These are phyloP conservation scores for Pseudocheirus occidentalis DNA, from an alignment of 2,797 vertebrate genomes.

Conservation along the genomic window DNA sequence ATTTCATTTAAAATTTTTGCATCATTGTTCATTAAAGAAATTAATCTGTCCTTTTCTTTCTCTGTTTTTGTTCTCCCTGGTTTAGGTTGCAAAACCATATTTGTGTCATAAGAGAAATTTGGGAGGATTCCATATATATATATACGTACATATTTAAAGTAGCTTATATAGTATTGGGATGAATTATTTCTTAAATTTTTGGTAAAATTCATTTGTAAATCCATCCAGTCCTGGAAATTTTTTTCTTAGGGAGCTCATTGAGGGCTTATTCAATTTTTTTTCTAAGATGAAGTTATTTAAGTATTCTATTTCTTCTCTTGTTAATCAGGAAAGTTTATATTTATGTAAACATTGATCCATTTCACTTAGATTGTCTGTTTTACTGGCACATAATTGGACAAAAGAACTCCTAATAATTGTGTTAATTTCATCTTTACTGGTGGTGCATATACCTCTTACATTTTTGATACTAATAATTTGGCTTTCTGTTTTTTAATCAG, in stretches of 20 bases:
- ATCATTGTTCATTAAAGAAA: neutral
- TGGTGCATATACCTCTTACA: neutral
- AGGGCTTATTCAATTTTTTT: neutral
- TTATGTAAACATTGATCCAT: neutral
- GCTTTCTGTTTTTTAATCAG: neutral
- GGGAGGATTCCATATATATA: neutral
- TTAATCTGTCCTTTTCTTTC: neutral
- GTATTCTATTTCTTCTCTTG: neutral
- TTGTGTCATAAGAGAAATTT: neutral
- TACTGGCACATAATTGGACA: neutral
- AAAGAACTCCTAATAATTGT: neutral
- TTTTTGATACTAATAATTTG: neutral
- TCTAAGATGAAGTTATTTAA: neutral
- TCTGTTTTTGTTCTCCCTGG: neutral
- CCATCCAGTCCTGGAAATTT: neutral
- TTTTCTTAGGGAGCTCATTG: neutral
- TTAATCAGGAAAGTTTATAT: neutral
- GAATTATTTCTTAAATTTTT: neutral
- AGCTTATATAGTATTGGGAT: neutral
- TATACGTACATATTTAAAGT: neutral
- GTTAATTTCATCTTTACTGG: neutral
- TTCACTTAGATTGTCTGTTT: neutral
- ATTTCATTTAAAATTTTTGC: neutral
- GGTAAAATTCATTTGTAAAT: neutral
- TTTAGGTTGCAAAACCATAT: neutral